A percentile compares a stretch with the other conserved stretches of the same genome.
phyloP scores from a whole-genome alignment of 2,113 vertebrate genomes.

The Clarias macrocephalus region DNA sequence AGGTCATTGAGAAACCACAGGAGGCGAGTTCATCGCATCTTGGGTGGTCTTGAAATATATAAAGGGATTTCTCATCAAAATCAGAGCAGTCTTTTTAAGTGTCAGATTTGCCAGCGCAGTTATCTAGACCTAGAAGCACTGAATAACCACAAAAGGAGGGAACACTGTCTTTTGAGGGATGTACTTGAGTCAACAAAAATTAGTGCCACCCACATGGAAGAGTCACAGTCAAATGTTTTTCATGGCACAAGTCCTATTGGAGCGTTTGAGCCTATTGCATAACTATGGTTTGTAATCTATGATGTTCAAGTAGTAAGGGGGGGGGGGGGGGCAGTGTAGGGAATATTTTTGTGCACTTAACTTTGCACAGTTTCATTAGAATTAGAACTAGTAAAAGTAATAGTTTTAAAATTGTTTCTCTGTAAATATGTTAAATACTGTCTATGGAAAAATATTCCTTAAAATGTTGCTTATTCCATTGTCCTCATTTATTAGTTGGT shows the following conservation, averaged over 20 bases:
- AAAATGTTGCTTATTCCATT: not conserved
- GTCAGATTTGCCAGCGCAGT: conserved; percentile 55
- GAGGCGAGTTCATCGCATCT: conserved; percentile 70
- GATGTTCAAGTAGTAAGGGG: not conserved
- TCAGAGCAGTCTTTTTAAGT: conserved; percentile 50
- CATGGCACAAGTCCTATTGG: not conserved
- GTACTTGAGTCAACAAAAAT: conserved; percentile 44
- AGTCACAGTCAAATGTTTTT: not conserved
- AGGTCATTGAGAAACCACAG: conserved; percentile 74
- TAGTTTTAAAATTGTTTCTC: not conserved
- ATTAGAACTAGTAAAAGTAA: not conserved
- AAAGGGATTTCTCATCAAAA: conserved; percentile 38
- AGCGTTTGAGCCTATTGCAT: not conserved
- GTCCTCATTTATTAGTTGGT: not conserved
- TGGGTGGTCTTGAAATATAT: conserved; percentile 55
- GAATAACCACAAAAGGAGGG: conserved; percentile 54
- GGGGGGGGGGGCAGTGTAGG: no score
- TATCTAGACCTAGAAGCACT: conserved; percentile 47
- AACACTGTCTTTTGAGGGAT: conserved; percentile 63
- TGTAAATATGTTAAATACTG: conserved; percentile 28
- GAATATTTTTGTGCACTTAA: not conserved
- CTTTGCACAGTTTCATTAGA: conserved; percentile 2
- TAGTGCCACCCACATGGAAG: conserved; percentile 6
- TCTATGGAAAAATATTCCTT: not conserved
- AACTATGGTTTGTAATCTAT: not conserved